phyloP scores from a whole-genome alignment of 2,888 invertebrate species.

The Tipula lateralis region DNA sequence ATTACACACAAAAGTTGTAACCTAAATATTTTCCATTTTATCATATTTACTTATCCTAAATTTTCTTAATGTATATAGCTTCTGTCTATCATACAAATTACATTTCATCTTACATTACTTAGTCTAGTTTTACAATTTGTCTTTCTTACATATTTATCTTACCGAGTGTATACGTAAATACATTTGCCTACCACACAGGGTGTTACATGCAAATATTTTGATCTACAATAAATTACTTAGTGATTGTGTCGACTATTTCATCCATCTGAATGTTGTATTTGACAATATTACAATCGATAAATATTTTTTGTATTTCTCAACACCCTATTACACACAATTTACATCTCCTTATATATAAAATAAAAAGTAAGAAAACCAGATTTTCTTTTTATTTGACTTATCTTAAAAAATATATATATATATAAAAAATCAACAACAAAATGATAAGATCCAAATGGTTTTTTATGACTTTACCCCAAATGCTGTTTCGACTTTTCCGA shows the following conservation, averaged over 20 bases:
- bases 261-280: too few species aligned
- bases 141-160: background rate
- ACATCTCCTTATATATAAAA: background rate
- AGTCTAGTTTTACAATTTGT: background rate
- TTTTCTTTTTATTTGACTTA: background rate
- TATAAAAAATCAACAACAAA: background rate
- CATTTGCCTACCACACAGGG: background rate
- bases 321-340: background rate
- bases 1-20: background rate
- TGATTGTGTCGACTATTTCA: too few species aligned
- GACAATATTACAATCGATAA: too few species aligned
- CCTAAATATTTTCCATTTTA: background rate
- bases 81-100: background rate
- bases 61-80: background rate
- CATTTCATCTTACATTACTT: background rate
- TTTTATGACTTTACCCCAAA: background rate
- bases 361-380: background rate
- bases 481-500: background rate
- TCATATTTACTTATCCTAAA: background rate
- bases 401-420: background rate
- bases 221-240: too few species aligned
- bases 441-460: background rate
- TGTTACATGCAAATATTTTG: too few species aligned
- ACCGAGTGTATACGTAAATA: background rate
- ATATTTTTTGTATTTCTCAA: too few species aligned